Conservation (phyloP, 2,113 vertebrate species). For the Pristiophorus japonicus region DNA sequence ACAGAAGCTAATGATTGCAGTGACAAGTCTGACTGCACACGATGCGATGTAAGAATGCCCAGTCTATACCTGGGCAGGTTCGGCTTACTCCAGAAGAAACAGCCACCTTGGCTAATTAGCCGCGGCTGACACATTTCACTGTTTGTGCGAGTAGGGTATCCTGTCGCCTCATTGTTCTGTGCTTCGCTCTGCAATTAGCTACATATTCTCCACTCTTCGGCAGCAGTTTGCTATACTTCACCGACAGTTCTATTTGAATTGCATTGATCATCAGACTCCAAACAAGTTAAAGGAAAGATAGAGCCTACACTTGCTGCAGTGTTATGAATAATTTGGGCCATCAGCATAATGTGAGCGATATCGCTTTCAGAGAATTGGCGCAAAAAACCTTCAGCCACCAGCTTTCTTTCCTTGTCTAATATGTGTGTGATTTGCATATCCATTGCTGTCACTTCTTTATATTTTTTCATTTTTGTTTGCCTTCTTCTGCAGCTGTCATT, state of each 20-base stretch:
- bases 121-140: background rate
- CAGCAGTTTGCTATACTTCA: background rate
- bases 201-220: background rate
- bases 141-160: background rate
- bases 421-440: background rate
- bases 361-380: background rate
- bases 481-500: background rate
- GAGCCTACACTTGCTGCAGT: background rate
- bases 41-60: background rate
- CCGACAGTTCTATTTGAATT: background rate
- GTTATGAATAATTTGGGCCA: conserved; percentile 10
- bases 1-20: background rate
- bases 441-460: background rate
- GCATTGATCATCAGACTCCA: background rate
- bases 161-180: background rate
- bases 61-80: background rate
- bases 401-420: no score
- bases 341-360: background rate
- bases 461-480: background rate
- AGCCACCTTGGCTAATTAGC: background rate
- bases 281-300: background rate
- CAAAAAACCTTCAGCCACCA: background rate
- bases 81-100: no score
- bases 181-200: background rate
- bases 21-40: no score